Conservation (phyloP, 2,113 vertebrate genomes). For the Pungitius pungitius region DNA sequence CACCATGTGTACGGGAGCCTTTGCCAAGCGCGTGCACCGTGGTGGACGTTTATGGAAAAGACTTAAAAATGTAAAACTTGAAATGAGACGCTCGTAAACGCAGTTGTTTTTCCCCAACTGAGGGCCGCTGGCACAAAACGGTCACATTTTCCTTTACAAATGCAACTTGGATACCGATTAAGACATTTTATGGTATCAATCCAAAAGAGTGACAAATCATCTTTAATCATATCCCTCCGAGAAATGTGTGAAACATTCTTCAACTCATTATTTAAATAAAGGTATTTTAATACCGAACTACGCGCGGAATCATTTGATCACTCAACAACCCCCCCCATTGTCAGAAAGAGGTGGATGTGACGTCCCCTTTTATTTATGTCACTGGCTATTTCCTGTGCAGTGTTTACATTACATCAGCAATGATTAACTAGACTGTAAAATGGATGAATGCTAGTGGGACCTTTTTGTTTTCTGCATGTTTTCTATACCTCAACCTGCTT, state of each 20-base stretch:
- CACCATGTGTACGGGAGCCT: constrained; percentile 6
- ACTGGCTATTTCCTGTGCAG: too few species aligned
- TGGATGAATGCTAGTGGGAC: too few species aligned
- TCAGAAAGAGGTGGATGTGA: too few species aligned
- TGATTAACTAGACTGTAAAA: too few species aligned
- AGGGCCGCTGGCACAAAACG: not conserved
- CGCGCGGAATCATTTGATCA: not conserved
- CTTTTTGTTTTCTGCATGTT: too few species aligned
- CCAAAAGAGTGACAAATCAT: not conserved
- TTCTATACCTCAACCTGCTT: too few species aligned
- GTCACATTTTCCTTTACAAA: not conserved
- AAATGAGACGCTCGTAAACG: constrained; percentile 29
- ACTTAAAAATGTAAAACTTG: constrained; percentile 37
- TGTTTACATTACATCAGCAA: too few species aligned
- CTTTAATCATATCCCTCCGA: not conserved
- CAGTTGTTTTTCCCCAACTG: not conserved
- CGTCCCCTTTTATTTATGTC: too few species aligned
- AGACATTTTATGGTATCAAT: too few species aligned
- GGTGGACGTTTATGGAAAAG: constrained; percentile 52
- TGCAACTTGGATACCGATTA: not conserved
- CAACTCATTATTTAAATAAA: not conserved
- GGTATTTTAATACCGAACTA: not conserved
- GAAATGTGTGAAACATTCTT: not conserved
- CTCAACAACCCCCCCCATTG: not conserved
- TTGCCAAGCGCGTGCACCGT: constrained; percentile 7